Base-by-base conservation (phyloP, 2,113 vertebrate genomes). In the Mastomys coucha region DNA sequence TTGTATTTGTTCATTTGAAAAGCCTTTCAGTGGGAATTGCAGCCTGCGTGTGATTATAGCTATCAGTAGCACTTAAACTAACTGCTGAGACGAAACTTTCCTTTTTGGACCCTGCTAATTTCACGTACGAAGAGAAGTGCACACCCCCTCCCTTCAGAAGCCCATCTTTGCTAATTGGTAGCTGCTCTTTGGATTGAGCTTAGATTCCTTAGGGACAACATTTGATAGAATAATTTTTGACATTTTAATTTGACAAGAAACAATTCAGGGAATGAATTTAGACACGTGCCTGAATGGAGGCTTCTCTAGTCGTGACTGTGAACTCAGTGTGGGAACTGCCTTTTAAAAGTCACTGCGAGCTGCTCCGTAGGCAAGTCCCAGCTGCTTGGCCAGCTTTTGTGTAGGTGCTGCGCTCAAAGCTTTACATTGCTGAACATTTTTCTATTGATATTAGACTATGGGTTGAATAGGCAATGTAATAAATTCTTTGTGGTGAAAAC, bases 191-290 rank as follows among this genome's bases (percentile, higher is more conserved):
- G 97, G 92, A 96, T 97, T 98, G 96, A 90, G 89, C 96, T 63
- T 96, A 70, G 87, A 96, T 97, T 97, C 96, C 96, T 96, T 96
- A 95, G 92, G 94, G 76, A 89, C 91, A 97, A 53, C 91, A 56
- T 97, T 98, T 97, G 94, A 92, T 96, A 97, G 96, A 97, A 97
- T 96, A 96, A 93, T 91, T 98, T 98, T 96, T 98, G 98, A 98
- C 98, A 89, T 97, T 98, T 98, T 97, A 98, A 98, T 98, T 97
- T 98, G 96, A 98, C 60, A 89, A 97, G 96, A 97, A 98, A 94
- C 97, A 95, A 97, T 98, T 97, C 91, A 72, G 96, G 86, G 93
- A 97, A 98, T 82, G 2, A 51, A 96, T 91, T 97, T 95, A 96
- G 97, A 95, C 93, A 22, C 96, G 72, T 65, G n/a, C 96, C 95